Conservation (phyloP, 2,888 invertebrate species). For the Alcis repandata region DNA sequence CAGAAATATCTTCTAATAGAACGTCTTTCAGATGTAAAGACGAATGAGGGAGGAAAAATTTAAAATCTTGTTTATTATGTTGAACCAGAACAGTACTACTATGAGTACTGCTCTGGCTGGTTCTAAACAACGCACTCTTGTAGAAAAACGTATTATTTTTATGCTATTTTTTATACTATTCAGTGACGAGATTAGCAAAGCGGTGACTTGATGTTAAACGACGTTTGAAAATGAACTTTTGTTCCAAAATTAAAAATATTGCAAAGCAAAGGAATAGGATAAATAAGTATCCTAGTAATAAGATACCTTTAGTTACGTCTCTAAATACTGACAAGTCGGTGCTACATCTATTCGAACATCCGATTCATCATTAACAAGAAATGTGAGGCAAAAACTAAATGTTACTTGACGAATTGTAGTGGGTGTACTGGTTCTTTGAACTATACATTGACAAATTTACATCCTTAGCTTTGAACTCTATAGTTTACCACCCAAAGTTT, state of each 20-base stretch:
- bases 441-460: slow-evolving; percentile 53
- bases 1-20: slow-evolving; percentile 42
- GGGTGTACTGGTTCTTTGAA: slow-evolving; percentile 77
- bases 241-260: not conserved
- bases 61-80: slow-evolving; percentile 28
- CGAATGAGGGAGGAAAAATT: slow-evolving; percentile 2
- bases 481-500: not conserved
- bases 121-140: too few species aligned
- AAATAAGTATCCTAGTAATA: not conserved
- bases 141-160: too few species aligned
- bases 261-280: not conserved
- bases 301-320: slow-evolving; percentile 37
- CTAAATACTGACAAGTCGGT: not conserved
- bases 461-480: slow-evolving; percentile 2
- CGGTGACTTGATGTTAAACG: too few species aligned
- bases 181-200: too few species aligned
- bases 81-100: too few species aligned
- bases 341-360: slow-evolving; percentile 4
- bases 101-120: too few species aligned
- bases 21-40: slow-evolving; percentile 26
- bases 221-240: too few species aligned
- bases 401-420: slow-evolving; percentile 48
- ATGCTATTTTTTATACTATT: too few species aligned
- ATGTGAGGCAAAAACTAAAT: slow-evolving; percentile 65
- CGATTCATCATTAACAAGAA: slow-evolving; percentile 75